Evolutionary conservation across 1,140 invertebrate genomes (phyloP).

Genomic region (Pseudomyrmex dendroicus): DNA sequence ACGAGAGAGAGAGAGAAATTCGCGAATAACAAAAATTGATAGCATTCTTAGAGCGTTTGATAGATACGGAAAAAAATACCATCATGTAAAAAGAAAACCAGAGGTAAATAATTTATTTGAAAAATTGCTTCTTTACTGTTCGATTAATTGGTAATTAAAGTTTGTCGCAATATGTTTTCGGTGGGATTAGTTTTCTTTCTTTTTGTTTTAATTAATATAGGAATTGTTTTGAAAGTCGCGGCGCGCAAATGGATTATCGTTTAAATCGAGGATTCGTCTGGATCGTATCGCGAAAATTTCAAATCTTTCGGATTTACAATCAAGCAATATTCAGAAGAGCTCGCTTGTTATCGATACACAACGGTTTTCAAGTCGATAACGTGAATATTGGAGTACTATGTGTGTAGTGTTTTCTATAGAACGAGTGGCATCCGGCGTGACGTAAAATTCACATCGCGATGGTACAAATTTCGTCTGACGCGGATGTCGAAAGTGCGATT

Average conservation of each 20-base stretch:
- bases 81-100: background rate
- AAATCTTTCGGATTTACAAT: slow-evolving; percentile 20
- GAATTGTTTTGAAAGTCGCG: slow-evolving; percentile 1
- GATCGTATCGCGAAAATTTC: slow-evolving; percentile 22
- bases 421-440: slow-evolving; percentile 46
- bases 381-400: slow-evolving; percentile 47
- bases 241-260: background rate
- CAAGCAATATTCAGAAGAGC: slow-evolving; percentile 31
- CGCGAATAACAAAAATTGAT: slow-evolving; percentile 40
- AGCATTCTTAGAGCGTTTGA: slow-evolving; percentile 15
- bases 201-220: background rate
- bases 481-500: slow-evolving; percentile 9
- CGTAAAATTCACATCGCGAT: slow-evolving; percentile 52
- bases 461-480: slow-evolving; percentile 41
- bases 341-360: slow-evolving; percentile 52
- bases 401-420: slow-evolving; percentile 50
- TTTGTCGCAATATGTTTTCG: background rate
- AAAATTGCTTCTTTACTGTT: background rate
- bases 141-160: background rate
- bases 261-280: background rate
- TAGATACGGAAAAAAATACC: background rate
- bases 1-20: background rate
- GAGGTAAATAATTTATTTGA: background rate
- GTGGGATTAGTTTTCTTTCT: background rate
- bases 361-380: slow-evolving; percentile 40